These are phyloP conservation scores for Psilopsiagon aurifrons DNA, from an alignment of 2,113 vertebrate genomes.

Conservation along the genomic window DNA sequence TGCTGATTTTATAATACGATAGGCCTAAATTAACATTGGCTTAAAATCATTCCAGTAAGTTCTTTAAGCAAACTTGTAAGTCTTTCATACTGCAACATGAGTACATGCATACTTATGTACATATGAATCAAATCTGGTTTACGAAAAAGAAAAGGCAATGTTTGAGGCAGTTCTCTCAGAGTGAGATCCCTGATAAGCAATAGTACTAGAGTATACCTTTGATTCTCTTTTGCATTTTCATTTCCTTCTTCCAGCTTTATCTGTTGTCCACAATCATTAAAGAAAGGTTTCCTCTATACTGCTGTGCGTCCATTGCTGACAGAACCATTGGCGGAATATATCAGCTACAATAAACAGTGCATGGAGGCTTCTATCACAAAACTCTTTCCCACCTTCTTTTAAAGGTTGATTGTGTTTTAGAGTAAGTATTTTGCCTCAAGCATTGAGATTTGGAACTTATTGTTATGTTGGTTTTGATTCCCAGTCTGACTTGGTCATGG, in stretches of 20 bases:
- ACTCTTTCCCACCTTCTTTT: constrained; percentile 58
- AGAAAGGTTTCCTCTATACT: constrained; percentile 12
- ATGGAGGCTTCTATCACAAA: constrained; percentile 48
- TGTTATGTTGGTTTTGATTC: constrained; percentile 75
- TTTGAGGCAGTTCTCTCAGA: neutral
- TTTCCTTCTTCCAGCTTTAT: constrained; percentile 50
- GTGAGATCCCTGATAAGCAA: neutral
- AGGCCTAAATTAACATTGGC: constrained; percentile 72
- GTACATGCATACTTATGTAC: constrained; percentile 37
- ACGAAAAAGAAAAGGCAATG: neutral
- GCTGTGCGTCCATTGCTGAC: neutral
- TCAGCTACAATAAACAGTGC: constrained; percentile 47
- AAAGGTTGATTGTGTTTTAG: constrained; percentile 73
- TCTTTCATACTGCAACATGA: constrained; percentile 30
- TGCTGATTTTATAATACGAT: constrained; percentile 63
- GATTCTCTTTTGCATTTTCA: constrained; percentile 43
- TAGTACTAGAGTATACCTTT: neutral
- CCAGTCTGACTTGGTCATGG: constrained; percentile 72
- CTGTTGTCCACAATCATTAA: constrained; percentile 32
- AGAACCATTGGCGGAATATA: constrained; percentile 5
- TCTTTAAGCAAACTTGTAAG: constrained; percentile 62
- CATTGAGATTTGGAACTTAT: constrained; percentile 71
- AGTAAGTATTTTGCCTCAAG: constrained; percentile 75
- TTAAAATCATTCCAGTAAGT: constrained; percentile 67
- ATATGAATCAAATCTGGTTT: constrained; percentile 7